Evolutionary conservation across 2,113 vertebrate genomes (phyloP).

Genomic region (Orycteropus afer): DNA sequence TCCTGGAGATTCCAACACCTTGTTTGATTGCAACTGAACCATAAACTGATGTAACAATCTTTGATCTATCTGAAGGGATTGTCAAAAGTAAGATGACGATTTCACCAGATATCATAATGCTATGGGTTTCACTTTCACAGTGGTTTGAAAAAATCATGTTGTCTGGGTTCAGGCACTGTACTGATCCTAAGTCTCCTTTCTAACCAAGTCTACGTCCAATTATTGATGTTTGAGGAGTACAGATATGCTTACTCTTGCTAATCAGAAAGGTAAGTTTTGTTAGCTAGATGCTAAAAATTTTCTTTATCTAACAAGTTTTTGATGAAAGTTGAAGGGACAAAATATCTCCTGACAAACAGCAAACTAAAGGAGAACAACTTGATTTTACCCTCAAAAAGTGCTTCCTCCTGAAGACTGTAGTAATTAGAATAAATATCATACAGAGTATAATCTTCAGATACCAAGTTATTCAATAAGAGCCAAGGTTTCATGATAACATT

Average conservation of each 20-base stretch:
- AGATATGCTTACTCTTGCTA: background rate
- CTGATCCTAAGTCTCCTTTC: background rate
- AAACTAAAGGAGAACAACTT: slow-evolving; percentile 17
- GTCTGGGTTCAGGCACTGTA: background rate
- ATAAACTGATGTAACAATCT: background rate
- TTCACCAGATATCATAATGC: background rate
- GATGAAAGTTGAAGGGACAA: slow-evolving; percentile 1
- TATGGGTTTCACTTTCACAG: background rate
- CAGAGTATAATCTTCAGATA: slow-evolving; percentile 32
- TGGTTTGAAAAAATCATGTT: slow-evolving; percentile 14
- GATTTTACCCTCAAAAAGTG: background rate
- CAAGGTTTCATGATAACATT: slow-evolving; percentile 22
- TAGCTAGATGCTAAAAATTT: slow-evolving; percentile 15
- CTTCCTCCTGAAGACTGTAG: background rate
- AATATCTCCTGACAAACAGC: background rate
- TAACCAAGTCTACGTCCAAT: background rate
- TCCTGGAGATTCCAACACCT: background rate
- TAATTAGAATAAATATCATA: slow-evolving; percentile 37
- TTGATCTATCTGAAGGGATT: background rate
- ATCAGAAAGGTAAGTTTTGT: background rate
- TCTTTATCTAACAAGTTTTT: background rate
- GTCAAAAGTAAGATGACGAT: background rate
- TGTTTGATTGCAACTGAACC: background rate
- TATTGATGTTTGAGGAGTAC: background rate
- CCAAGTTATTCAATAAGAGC: slow-evolving; percentile 35